Conservation (phyloP, 2,888 invertebrate genomes). For the Sacculina carcini region DNA sequence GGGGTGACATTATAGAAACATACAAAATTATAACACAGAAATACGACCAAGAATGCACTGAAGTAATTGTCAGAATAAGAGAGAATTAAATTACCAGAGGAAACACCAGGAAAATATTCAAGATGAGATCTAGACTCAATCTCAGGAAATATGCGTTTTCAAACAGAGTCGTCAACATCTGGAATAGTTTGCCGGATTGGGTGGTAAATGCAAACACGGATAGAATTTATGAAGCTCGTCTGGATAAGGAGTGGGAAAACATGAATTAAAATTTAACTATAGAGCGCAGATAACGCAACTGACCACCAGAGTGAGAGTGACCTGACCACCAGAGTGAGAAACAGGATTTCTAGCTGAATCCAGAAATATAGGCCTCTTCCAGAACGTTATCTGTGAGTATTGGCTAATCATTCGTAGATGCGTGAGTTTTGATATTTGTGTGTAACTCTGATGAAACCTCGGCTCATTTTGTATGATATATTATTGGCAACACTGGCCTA, state of each 20-base stretch:
- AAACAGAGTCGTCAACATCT: not conserved
- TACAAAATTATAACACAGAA: not conserved
- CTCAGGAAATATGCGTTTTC: too few relatives aligned
- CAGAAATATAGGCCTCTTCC: too few relatives aligned
- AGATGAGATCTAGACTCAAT: not conserved
- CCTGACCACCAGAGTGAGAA: too few relatives aligned
- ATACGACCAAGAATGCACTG: not conserved
- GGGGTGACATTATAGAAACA: constrained; percentile 1
- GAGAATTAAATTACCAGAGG: not conserved
- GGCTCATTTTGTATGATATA: too few relatives aligned
- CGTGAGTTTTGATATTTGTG: too few relatives aligned
- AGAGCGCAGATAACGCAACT: not conserved
- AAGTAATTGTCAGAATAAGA: not conserved
- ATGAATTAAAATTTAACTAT: not conserved
- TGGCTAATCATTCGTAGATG: too few relatives aligned
- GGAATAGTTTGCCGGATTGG: not conserved
- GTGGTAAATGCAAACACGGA: not conserved
- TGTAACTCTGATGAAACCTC: too few relatives aligned
- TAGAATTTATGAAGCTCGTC: not conserved
- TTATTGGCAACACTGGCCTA: too few relatives aligned
- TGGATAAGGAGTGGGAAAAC: not conserved
- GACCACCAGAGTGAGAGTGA: too few relatives aligned
- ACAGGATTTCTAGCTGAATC: too few relatives aligned
- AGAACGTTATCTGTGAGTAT: too few relatives aligned
- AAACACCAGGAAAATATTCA: not conserved